Evolutionary conservation across 2,113 vertebrate species (phyloP).

Genomic region (Labeo catla): DNA sequence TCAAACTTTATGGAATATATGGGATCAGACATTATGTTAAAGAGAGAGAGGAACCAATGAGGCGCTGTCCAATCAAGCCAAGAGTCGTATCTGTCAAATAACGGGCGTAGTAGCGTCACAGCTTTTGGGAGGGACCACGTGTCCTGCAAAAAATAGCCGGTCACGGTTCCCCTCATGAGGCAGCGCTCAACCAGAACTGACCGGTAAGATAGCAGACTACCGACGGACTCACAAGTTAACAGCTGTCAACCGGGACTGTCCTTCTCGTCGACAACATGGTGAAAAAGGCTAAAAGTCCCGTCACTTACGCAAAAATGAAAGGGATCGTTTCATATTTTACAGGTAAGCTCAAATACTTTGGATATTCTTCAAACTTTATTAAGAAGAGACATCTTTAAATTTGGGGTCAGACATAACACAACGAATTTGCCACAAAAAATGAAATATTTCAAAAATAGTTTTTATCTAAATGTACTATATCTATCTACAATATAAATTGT

Average conservation of each 20-base stretch:
- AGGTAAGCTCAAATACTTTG: slow-evolving; percentile 61
- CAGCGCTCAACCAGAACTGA: slow-evolving; percentile 45
- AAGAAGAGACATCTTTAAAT: not conserved
- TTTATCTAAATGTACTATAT: no score
- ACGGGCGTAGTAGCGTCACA: slow-evolving; percentile 47
- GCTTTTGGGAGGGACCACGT: slow-evolving; percentile 46
- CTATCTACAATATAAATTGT: no score
- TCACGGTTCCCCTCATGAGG: slow-evolving; percentile 8
- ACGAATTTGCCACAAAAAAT: not conserved
- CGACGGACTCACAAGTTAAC: slow-evolving; percentile 5
- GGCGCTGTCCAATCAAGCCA: not conserved
- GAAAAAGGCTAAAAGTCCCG: slow-evolving; percentile 58
- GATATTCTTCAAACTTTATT: not conserved
- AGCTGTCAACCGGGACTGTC: not conserved
- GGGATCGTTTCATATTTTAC: slow-evolving; percentile 73
- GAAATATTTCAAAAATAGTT: not conserved
- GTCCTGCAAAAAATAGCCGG: slow-evolving; percentile 57
- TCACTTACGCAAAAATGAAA: slow-evolving; percentile 75
- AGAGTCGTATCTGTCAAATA: not conserved
- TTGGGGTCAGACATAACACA: not conserved
- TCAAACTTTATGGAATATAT: not conserved
- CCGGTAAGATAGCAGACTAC: slow-evolving; percentile 17
- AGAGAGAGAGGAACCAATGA: not conserved
- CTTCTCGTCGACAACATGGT: slow-evolving; percentile 61
- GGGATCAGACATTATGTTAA: not conserved